These are phyloP conservation scores for Aphelocoma californica DNA, from an alignment of 2,797 vertebrate genomes.

Conservation along the genomic window DNA sequence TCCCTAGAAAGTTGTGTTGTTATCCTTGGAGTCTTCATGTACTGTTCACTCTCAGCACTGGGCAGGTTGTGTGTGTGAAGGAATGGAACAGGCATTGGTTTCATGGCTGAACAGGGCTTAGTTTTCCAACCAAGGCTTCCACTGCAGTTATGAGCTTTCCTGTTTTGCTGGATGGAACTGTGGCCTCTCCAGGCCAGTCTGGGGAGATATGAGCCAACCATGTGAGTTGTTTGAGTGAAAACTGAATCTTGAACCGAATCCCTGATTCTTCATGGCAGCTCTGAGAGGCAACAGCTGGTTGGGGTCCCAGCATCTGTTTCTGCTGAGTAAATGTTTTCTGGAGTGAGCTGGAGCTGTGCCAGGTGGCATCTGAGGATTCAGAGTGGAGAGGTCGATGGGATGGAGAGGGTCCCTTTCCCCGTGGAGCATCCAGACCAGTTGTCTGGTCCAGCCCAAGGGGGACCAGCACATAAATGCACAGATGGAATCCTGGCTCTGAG, in stretches of 20 bases:
- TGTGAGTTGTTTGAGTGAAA: not conserved
- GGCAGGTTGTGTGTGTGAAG: not conserved
- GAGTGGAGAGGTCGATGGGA: fast-evolving
- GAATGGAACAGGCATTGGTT: not conserved
- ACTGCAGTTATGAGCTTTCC: not conserved
- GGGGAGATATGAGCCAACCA: fast-evolving
- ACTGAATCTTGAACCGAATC: not conserved
- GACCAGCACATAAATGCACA: not conserved
- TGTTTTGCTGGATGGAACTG: not conserved
- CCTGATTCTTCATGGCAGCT: not conserved
- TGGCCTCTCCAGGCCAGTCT: not conserved
- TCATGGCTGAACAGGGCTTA: not conserved
- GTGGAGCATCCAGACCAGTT: not conserved
- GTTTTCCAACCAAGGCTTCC: not conserved
- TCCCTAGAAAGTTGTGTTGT: not conserved
- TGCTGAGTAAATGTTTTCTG: not conserved
- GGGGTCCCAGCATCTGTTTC: not conserved
- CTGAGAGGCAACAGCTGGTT: not conserved
- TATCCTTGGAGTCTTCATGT: fast-evolving
- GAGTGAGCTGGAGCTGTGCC: not conserved
- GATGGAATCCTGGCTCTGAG: not conserved
- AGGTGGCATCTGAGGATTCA: not conserved
- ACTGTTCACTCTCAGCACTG: not conserved
- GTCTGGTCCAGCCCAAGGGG: not conserved
- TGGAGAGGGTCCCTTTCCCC: not conserved